Base-by-base conservation (phyloP, 2,888 invertebrate species). In the Carabus problematicus region DNA sequence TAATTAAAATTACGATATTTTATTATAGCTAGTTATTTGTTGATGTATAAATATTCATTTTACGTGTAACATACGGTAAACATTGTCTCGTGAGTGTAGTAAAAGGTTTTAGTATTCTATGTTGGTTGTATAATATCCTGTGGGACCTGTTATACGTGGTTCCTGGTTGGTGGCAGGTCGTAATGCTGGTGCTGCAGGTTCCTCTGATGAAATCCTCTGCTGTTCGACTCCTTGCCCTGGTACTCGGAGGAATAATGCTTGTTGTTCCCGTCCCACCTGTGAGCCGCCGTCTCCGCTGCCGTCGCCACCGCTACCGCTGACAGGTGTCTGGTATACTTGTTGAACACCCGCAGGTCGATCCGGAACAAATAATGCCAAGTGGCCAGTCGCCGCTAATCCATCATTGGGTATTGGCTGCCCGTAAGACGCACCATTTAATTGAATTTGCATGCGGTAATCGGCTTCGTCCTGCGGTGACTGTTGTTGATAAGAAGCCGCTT, bases 101-200 rank as follows among this genome's bases (percentile, higher is more conserved):
- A 52, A 18, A 16, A 52, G 2, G 9, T 2, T 29, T 56, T 56
- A 64, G 40, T 56, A 64, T 52, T 64, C 55, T 18, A 64, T 64
- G 40, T 64, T 55, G n/a, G 39, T 39, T 12, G 64, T 56, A 45
- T 64, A 64, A n/a, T 64, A 64, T 52, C 64, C 64, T 19, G 56
- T 43, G 29, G 64, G 64, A 39, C 49, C 14, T 41, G 59, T 47
- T 6, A 7, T 18, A 18, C 29, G 29, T 16, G 14, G 47, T n/a
- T 9, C 47, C 11, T 61, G 41, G 18, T 19, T 39, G 41, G 39
- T 16, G n/a, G 42, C 16, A 18, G 52, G 52, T 54, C 56, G 63
- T 63, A 29, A 14, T 8, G 52, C 63, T 11, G 40, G 19, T 19
- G 11, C 8, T 14, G 52, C 52, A 29, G 29, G 29, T 29, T 29